Evolutionary conservation across 2,797 vertebrate species (phyloP).

Genomic region (Perodicticus potto): DNA sequence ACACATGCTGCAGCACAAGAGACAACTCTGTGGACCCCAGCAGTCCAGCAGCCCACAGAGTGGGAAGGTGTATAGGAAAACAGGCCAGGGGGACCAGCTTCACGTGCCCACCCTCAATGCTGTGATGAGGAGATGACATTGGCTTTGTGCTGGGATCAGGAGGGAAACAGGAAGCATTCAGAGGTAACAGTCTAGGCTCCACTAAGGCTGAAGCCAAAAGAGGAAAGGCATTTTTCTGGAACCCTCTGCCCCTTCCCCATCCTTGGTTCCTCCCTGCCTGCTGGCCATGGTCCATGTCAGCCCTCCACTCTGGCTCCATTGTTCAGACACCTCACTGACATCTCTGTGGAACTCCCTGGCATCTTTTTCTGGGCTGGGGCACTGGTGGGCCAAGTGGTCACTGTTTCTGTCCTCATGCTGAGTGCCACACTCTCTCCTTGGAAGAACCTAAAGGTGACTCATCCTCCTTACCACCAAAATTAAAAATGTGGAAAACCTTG

Average conservation of each 20-base stretch:
- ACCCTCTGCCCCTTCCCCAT: background rate
- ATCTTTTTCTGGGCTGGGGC: background rate
- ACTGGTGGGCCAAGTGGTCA: background rate
- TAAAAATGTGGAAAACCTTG: background rate
- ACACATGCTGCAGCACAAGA: background rate
- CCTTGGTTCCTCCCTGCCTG: background rate
- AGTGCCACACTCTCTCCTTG: too few species aligned
- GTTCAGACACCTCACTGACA: background rate
- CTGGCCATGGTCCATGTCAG: background rate
- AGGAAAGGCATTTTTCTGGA: background rate
- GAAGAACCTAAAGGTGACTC: background rate
- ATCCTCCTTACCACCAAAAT: background rate
- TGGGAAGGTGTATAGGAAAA: background rate
- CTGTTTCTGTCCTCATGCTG: background rate
- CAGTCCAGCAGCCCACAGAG: background rate
- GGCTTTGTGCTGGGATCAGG: background rate
- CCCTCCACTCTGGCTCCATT: background rate
- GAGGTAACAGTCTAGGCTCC: background rate
- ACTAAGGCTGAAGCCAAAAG: background rate
- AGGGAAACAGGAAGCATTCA: too few species aligned
- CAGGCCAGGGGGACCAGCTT: background rate
- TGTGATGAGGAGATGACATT: background rate
- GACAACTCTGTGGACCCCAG: background rate
- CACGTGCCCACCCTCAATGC: accelerated
- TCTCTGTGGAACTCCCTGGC: background rate